A percentile compares a stretch with the other conserved stretches of the same genome.
Conservation (phyloP, 2,113 vertebrate species). For the Australoheros scitulus region DNA sequence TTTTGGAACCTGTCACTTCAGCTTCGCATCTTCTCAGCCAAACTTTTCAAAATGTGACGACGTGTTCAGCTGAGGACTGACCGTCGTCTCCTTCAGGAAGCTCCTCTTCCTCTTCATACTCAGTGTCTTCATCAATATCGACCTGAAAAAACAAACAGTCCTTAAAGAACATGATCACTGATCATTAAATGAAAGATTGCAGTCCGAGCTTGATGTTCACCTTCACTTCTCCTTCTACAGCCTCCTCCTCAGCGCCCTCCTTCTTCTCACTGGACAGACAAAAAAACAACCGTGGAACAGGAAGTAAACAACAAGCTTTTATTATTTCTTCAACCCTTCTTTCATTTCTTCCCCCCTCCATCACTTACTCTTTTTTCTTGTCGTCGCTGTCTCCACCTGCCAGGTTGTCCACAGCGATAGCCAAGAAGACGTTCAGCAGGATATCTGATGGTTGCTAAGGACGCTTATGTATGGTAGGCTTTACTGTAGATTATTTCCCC, state of each 20-base stretch:
- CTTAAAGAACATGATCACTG: neutral
- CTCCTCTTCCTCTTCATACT: slow-evolving; percentile 78
- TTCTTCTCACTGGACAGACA: slow-evolving; percentile 53
- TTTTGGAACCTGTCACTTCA: neutral
- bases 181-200: fast-evolving
- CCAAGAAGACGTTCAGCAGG: slow-evolving; percentile 82
- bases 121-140: slow-evolving; percentile 76
- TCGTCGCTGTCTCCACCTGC: slow-evolving; percentile 75
- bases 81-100: slow-evolving; percentile 72
- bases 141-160: slow-evolving; percentile 64
- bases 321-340: neutral
- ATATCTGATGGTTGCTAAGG: slow-evolving; percentile 75
- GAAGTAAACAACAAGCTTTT: neutral
- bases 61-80: slow-evolving; percentile 13
- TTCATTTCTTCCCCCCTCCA: neutral
- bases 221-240: slow-evolving; percentile 47
- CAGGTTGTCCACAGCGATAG: slow-evolving; percentile 83
- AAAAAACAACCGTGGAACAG: neutral
- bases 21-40: neutral
- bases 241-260: slow-evolving; percentile 45
- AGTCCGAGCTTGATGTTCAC: neutral
- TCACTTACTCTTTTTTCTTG: slow-evolving; percentile 76
- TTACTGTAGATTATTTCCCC: neutral
- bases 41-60: neutral
- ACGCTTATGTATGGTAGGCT: neutral